Evolutionary conservation across 2,888 invertebrate species (phyloP).

Genomic region (Diloba caeruleocephala): DNA sequence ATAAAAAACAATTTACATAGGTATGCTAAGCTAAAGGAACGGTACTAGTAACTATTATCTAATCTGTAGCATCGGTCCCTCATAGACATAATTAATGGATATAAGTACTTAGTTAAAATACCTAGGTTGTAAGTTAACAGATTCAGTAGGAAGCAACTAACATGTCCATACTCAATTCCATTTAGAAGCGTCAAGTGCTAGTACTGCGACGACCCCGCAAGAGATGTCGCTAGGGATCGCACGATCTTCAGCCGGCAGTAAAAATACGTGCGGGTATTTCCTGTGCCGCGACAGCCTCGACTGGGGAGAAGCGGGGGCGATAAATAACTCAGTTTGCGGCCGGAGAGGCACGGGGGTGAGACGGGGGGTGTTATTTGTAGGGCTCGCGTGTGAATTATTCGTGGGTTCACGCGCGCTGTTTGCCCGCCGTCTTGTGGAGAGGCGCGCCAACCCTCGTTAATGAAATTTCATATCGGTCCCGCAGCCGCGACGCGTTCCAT

Average conservation of each 20-base stretch:
- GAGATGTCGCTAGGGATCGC: conserved; percentile 78
- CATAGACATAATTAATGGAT: no score
- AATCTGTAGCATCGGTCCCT: no score
- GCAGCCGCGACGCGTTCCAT: conserved; percentile 70
- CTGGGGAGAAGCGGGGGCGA: conserved; percentile 75
- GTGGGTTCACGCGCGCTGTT: conserved; percentile 88
- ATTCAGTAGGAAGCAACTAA: conserved; percentile 21
- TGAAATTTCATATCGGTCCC: conserved; percentile 86
- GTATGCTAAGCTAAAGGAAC: no score
- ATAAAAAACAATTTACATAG: no score
- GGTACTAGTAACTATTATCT: no score
- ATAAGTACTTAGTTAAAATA: no score
- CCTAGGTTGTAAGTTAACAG: conserved; percentile 2
- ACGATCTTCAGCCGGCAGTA: conserved; percentile 79
- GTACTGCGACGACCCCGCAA: conserved; percentile 65
- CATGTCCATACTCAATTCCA: conserved; percentile 11
- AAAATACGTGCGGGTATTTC: conserved; percentile 87
- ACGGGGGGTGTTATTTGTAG: conserved; percentile 83
- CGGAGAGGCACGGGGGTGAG: conserved; percentile 61
- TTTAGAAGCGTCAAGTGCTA: conserved; percentile 34
- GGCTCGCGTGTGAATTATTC: conserved; percentile 89
- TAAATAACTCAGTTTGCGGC: conserved; percentile 88
- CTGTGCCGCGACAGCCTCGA: conserved; percentile 75
- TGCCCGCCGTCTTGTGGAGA: conserved; percentile 82
- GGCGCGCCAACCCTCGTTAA: conserved; percentile 82